Evolutionary conservation across 2,113 vertebrate species (phyloP).

Genomic region (Gavialis gangeticus): DNA sequence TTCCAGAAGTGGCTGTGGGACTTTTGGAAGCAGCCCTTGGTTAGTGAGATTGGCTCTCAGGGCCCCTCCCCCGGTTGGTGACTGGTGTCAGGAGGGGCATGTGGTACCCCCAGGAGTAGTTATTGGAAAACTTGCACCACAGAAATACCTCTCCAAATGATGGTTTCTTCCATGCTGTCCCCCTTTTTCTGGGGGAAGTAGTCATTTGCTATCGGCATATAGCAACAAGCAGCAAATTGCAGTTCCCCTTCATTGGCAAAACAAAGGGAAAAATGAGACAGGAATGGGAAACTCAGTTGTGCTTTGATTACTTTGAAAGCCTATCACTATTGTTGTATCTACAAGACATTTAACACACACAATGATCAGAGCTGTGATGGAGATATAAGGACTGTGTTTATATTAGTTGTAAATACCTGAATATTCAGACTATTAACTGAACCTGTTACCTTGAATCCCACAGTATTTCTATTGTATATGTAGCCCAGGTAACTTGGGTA

Average conservation of each 20-base stretch:
- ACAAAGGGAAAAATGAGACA: not conserved
- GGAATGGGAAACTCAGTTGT: not conserved
- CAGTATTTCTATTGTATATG: not conserved
- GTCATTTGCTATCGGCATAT: not conserved
- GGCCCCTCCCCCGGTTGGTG: too few relatives aligned
- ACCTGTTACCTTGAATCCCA: fast-evolving
- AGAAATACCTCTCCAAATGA: not conserved
- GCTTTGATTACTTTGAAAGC: not conserved
- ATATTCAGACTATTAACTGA: not conserved
- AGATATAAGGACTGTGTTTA: not conserved
- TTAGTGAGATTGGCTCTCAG: too few relatives aligned
- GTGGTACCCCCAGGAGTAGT: not conserved
- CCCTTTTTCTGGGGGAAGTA: not conserved
- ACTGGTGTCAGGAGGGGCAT: too few relatives aligned
- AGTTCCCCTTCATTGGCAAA: not conserved
- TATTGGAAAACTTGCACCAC: not conserved
- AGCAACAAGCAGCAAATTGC: not conserved
- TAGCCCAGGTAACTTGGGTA: too few relatives aligned
- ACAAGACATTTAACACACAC: not conserved
- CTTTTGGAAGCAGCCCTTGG: too few relatives aligned
- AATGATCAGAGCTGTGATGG: not conserved
- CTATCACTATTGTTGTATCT: not conserved
- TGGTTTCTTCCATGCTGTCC: not conserved
- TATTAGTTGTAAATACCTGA: fast-evolving
- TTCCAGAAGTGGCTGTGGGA: too few relatives aligned